A percentile compares a stretch with the other conserved stretches of the same genome.
Conservation (phyloP, 2,888 invertebrate species). For the Dolichopus griseipennis region DNA sequence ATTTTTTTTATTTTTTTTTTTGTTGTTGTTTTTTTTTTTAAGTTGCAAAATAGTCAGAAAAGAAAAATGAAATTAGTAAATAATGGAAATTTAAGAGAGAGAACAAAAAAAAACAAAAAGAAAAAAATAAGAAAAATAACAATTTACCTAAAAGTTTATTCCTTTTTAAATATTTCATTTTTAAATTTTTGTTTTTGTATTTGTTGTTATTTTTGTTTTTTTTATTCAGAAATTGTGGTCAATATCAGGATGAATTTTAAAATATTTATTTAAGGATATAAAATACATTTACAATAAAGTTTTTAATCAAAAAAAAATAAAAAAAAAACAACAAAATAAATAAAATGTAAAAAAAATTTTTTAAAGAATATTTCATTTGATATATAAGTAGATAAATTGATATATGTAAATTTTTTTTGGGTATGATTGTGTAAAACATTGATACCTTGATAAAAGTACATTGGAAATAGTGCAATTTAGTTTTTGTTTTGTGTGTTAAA, state of each 20-base stretch:
- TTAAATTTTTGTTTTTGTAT: neutral
- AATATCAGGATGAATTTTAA: neutral
- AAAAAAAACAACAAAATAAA: too few relatives aligned
- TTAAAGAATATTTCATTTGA: too few relatives aligned
- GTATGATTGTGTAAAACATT: too few relatives aligned
- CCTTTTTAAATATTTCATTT: neutral
- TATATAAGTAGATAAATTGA: too few relatives aligned
- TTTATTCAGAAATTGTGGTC: neutral
- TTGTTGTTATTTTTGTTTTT: too few relatives aligned
- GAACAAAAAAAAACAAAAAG: neutral
- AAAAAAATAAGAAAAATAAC: neutral
- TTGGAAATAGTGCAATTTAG: too few relatives aligned
- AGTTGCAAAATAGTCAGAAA: neutral
- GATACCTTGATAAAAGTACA: too few relatives aligned
- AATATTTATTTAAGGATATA: neutral
- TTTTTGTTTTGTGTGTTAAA: too few relatives aligned
- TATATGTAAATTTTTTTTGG: too few relatives aligned
- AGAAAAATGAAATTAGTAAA: neutral
- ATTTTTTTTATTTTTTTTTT: neutral
- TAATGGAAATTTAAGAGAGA: neutral
- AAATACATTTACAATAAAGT: too few relatives aligned
- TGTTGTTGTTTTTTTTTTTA: neutral
- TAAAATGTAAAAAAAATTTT: too few relatives aligned
- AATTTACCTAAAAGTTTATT: neutral
- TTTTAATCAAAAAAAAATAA: too few relatives aligned